Conservation (phyloP, 2,113 vertebrate species). For the Polypterus bichir region DNA sequence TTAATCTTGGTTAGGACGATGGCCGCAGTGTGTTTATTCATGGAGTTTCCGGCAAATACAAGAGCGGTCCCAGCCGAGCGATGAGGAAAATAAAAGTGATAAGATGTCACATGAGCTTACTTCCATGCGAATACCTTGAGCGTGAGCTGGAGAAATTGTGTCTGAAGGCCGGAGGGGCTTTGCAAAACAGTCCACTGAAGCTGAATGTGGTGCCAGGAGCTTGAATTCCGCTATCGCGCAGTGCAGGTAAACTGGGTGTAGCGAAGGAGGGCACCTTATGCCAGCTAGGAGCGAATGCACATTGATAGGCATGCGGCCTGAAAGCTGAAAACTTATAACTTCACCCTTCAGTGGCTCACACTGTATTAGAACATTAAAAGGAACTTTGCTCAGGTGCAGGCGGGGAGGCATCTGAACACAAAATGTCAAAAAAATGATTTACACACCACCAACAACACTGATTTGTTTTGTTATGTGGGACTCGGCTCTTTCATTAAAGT, state of each 20-base stretch:
- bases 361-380: no score
- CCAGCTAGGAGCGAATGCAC: not conserved
- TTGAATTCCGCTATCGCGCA: not conserved
- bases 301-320: no score
- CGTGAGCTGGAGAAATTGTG: not conserved
- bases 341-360: no score
- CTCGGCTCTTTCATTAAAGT: no score
- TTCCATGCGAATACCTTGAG: not conserved
- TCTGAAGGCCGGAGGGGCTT: not conserved
- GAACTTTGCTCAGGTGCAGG: no score
- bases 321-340: no score
- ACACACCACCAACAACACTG: no score
- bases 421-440: no score
- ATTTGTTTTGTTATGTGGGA: no score
- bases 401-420: no score
- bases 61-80: not conserved
- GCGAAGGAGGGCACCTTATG: not conserved
- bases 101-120: constrained; percentile 3
- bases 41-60: not conserved
- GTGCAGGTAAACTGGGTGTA: not conserved
- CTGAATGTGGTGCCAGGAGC: not conserved
- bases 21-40: not conserved
- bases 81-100: constrained; percentile 4
- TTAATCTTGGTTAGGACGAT: not conserved
- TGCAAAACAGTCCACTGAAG: not conserved